A percentile compares a stretch with the other conserved stretches of the same genome.
These are phyloP conservation scores for Tetraneura akinire DNA, from an alignment of 1,140 invertebrate genomes.

Conservation along the genomic window DNA sequence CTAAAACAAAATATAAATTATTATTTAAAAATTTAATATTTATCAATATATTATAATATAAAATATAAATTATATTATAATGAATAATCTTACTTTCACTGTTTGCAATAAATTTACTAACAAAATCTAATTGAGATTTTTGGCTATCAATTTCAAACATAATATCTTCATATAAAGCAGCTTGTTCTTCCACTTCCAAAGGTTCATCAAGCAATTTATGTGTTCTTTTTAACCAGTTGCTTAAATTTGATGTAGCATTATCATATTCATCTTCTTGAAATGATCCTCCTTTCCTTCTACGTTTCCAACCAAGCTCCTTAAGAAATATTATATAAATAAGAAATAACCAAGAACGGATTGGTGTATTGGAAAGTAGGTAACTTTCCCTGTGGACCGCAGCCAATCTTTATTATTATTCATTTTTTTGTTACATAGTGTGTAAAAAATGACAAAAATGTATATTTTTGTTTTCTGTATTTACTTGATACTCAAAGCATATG, in stretches of 20 bases:
- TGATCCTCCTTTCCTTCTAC: slow-evolving; percentile 36
- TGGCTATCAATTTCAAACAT: slow-evolving; percentile 36
- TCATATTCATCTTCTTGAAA: slow-evolving; percentile 49
- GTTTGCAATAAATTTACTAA: slow-evolving; percentile 24
- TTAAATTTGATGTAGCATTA: slow-evolving; percentile 43
- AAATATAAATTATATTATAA: too few species aligned
- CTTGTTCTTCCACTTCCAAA: slow-evolving; percentile 48
- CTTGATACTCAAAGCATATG: too few species aligned
- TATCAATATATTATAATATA: too few species aligned
- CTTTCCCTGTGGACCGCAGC: too few species aligned
- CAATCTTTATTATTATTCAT: too few species aligned
- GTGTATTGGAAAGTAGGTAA: too few species aligned
- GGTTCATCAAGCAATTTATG: slow-evolving; percentile 35
- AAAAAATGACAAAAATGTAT: too few species aligned
- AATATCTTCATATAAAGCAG: slow-evolving; percentile 47
- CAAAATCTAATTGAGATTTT: slow-evolving; percentile 40
- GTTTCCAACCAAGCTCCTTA: slow-evolving; percentile 42
- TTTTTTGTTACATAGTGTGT: too few species aligned
- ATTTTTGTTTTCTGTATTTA: too few species aligned
- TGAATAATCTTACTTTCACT: slow-evolving; percentile 26
- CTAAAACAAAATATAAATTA: neutral
- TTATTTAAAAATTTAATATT: neutral
- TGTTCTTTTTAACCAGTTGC: slow-evolving; percentile 40
- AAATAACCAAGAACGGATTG: too few species aligned
- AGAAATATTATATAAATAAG: neutral